Evolutionary conservation across 2,113 vertebrate genomes (phyloP).

Genomic region (Toxostoma redivivum): DNA sequence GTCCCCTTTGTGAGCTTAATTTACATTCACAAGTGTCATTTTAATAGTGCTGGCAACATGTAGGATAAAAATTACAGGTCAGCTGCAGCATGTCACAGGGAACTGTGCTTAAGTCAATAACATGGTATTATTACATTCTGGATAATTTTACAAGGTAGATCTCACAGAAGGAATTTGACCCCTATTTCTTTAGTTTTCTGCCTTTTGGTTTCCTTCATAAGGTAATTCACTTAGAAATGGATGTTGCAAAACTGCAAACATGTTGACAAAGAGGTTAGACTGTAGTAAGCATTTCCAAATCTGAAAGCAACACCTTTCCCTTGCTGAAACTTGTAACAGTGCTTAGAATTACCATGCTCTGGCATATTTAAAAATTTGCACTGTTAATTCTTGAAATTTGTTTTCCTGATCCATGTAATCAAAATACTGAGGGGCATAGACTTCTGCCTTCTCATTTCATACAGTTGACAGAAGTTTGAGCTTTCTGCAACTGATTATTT

Average conservation of each 20-base stretch:
- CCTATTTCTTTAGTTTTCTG: slow-evolving; percentile 67
- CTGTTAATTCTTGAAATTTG: neutral
- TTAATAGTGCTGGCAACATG: slow-evolving; percentile 77
- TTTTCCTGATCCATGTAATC: neutral
- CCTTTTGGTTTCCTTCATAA: slow-evolving; percentile 51
- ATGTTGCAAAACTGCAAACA: slow-evolving; percentile 31
- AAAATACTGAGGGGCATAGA: neutral
- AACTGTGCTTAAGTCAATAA: slow-evolving; percentile 81
- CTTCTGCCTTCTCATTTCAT: slow-evolving; percentile 1
- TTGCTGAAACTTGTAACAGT: neutral
- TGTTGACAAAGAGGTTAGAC: slow-evolving; percentile 36
- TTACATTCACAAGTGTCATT: slow-evolving; percentile 83
- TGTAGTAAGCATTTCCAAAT: slow-evolving; percentile 53
- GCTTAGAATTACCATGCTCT: neutral
- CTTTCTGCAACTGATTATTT: neutral
- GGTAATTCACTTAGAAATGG: slow-evolving; percentile 71
- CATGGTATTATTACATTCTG: slow-evolving; percentile 73
- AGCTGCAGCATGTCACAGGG: slow-evolving; percentile 71
- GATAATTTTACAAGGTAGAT: slow-evolving; percentile 77
- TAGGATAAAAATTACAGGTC: slow-evolving; percentile 82
- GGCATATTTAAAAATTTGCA: neutral
- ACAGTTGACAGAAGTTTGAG: neutral
- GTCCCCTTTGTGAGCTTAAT: slow-evolving; percentile 82
- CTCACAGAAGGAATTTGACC: slow-evolving; percentile 72
- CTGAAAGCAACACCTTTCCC: slow-evolving; percentile 29